Base-by-base conservation (phyloP, 92 coral and sea anemone species). In the Phenganax stokvisi region DNA sequence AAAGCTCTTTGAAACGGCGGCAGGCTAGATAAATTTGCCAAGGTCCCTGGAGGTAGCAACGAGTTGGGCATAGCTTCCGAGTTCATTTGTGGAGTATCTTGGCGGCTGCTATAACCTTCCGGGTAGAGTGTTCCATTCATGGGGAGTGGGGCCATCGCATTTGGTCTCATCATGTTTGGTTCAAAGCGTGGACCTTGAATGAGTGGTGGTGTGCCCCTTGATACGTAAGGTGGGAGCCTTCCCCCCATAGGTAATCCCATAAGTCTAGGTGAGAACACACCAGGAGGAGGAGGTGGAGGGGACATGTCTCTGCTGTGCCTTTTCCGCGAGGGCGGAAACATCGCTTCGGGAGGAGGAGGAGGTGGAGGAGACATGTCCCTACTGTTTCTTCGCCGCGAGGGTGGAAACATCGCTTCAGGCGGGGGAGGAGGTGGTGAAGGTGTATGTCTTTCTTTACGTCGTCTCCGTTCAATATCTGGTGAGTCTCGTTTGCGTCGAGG, bases 401-500 rank as follows among this genome's bases (percentile, higher is more conserved):
- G 71, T 65, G 71, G 71, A 11, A 65, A 11, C 25, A 17, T 44
- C 28, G 27, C 71, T 28, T 11, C 27, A 10, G 10, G 16, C 27
- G 71, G 71, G 0, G 71, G 71, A 15, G 71, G 60, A 44, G 79
- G 79, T 13, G 79, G 79, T 10, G 79, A 74, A n/a, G 79, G 79
- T 9, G 79, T 52, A 27, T 74, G 28, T 51, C 79, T 74, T 0
- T 74, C 79, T 8, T 62, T 55, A 3, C 64, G 59, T 31, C 79
- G 79, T 27, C 56, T 29, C 12, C 28, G n/a, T 15, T 74, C 79
- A 29, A 74, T 27, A 13, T 54, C 62, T 53, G 79, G 79, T 0
- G 79, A 74, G 12, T 74, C 79, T 54, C 79, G 59, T 58, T 55
- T 59, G 56, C 79, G 85, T 28, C 65, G 66, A 6, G 85, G 84